These are phyloP conservation scores for Apostichopus japonicus DNA, from an alignment of 35 echinoderm and acorn worm genomes.

Conservation along the genomic window DNA sequence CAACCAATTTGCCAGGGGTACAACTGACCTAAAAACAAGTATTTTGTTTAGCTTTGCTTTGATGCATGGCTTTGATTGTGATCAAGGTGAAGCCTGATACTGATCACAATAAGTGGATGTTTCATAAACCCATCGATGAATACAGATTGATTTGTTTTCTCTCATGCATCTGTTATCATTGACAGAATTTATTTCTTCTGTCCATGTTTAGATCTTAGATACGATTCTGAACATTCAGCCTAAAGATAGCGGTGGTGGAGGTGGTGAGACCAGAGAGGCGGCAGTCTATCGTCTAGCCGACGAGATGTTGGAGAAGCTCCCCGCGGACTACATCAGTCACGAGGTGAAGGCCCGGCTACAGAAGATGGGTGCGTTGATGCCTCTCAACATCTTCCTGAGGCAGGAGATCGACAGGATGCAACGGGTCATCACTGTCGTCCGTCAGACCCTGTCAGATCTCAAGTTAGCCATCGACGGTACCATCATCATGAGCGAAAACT, in stretches of 20 bases:
- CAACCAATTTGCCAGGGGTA: no score
- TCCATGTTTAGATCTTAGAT: slow-evolving; percentile 73
- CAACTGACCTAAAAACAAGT: no score
- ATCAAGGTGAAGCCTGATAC: no score
- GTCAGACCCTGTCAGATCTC: slow-evolving; percentile 85
- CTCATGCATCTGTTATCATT: no score
- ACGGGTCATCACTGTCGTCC: slow-evolving; percentile 78
- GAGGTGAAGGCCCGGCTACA: slow-evolving; percentile 93
- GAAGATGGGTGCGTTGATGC: slow-evolving; percentile 91
- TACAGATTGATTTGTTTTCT: no score
- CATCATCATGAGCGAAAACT: slow-evolving; percentile 99
- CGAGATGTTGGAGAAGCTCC: slow-evolving; percentile 98
- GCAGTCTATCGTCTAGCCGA: slow-evolving; percentile 80
- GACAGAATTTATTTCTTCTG: not conserved
- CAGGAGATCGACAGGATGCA: slow-evolving; percentile 99
- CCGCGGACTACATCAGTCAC: slow-evolving; percentile 72
- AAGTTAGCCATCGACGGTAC: slow-evolving; percentile 99
- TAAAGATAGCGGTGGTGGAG: slow-evolving; percentile 89
- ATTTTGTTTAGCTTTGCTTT: no score
- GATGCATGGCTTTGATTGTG: no score
- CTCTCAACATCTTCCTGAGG: slow-evolving; percentile 98
- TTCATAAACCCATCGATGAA: no score
- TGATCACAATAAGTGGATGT: no score
- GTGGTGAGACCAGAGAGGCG: slow-evolving; percentile 92
- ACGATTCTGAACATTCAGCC: slow-evolving; percentile 98